A percentile compares a stretch with the other conserved stretches of the same genome.
These are phyloP conservation scores for Ceyx cyanopectus DNA, from an alignment of 2,113 vertebrate species.

Conservation along the genomic window DNA sequence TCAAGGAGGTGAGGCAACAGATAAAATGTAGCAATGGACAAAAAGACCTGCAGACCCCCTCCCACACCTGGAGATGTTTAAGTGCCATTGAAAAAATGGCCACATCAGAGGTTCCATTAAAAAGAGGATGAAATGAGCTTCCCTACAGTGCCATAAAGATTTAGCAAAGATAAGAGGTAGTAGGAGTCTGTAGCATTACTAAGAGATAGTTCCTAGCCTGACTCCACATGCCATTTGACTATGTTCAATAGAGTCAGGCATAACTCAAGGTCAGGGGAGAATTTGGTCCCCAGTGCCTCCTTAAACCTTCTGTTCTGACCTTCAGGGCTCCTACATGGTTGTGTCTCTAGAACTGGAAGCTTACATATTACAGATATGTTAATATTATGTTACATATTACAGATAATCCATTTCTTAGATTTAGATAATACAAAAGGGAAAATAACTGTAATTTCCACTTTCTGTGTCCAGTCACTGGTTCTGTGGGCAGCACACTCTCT, in stretches of 20 bases:
- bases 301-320: not conserved
- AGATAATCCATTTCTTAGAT: not conserved
- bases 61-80: accelerated
- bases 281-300: not conserved
- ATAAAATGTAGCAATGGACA: not conserved
- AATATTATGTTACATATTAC: not conserved
- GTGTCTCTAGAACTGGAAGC: not conserved
- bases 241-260: not conserved
- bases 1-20: not conserved
- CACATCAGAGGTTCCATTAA: not conserved
- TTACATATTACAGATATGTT: no score
- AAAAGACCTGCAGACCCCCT: not conserved
- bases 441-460: not conserved
- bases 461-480: not conserved
- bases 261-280: not conserved
- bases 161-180: not conserved
- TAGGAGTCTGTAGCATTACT: not conserved
- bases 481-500: not conserved
- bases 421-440: not conserved
- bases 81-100: not conserved
- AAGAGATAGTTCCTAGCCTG: not conserved
- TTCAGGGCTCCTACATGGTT: not conserved
- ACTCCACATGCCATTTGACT: not conserved
- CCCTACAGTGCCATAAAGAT: not conserved
- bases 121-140: slow-evolving; percentile 13